These are phyloP conservation scores for Rhinogobio ventralis DNA, from an alignment of 2,797 vertebrate genomes.

Conservation along the genomic window DNA sequence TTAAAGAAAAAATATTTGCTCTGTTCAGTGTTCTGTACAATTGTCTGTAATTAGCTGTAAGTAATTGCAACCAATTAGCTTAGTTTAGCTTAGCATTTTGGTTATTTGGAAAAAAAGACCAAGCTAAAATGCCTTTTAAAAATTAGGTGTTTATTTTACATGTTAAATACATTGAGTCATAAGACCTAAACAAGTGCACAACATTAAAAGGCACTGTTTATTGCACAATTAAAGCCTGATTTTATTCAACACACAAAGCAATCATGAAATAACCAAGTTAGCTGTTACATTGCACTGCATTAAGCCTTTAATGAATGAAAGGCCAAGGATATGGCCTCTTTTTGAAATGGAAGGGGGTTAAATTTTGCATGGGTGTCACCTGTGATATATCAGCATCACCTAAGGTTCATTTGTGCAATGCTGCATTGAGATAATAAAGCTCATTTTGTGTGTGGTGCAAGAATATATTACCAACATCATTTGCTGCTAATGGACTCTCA, in stretches of 20 bases:
- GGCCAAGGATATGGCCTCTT: slow-evolving; percentile 10
- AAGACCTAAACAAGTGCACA: neutral
- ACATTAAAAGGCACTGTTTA: neutral
- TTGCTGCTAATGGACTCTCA: slow-evolving; percentile 62
- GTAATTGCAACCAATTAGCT: neutral
- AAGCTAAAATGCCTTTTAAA: neutral
- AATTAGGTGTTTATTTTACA: neutral
- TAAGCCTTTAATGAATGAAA: neutral
- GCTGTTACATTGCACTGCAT: neutral
- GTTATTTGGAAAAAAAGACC: neutral
- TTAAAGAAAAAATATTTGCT: neutral
- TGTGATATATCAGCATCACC: slow-evolving; percentile 37
- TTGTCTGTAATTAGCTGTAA: neutral
- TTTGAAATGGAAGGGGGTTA: slow-evolving; percentile 11
- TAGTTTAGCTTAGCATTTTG: neutral
- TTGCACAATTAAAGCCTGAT: neutral
- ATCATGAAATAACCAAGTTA: neutral
- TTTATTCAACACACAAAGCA: neutral
- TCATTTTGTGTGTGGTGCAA: slow-evolving; percentile 36
- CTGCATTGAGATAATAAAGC: slow-evolving; percentile 39
- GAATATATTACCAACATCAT: slow-evolving; percentile 56
- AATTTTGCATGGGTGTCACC: slow-evolving; percentile 2
- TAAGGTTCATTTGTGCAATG: slow-evolving; percentile 42
- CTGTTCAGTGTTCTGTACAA: neutral
- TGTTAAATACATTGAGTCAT: neutral